A percentile compares a stretch with the other conserved stretches of the same genome.
Evolutionary conservation across 2,888 invertebrate genomes (phyloP).

Genomic region (Eupithecia exiguata): DNA sequence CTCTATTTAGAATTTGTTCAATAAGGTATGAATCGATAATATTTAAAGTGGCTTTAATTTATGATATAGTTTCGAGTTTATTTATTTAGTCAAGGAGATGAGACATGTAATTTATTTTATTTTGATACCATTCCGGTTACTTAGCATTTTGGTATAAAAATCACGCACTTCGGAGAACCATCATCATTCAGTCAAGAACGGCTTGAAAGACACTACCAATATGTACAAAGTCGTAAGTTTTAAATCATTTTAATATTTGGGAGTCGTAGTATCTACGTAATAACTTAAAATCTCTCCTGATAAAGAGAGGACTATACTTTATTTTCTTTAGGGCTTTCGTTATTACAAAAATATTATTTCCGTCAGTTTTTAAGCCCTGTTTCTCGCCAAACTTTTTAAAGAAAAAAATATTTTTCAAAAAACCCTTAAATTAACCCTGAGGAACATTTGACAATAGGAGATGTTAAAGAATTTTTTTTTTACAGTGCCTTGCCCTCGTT

Average conservation of each 20-base stretch:
- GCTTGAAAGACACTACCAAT: slow-evolving; percentile 36
- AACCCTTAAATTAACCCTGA: background rate
- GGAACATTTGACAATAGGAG: background rate
- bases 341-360: background rate
- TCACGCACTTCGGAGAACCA: slow-evolving; percentile 12
- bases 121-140: slow-evolving; percentile 29
- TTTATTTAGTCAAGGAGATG: slow-evolving; percentile 1
- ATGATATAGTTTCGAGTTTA: background rate
- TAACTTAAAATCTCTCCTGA: no score
- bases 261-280: background rate
- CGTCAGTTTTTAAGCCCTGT: background rate
- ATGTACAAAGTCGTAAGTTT: slow-evolving; percentile 39
- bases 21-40: background rate
- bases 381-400: background rate
- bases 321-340: background rate
- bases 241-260: background rate
- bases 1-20: background rate
- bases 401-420: background rate
- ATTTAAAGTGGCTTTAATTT: slow-evolving; percentile 2
- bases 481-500: slow-evolving; percentile 42
- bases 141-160: slow-evolving; percentile 34
- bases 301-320: no score
- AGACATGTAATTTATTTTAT: background rate
- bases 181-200: slow-evolving; percentile 37
- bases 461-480: slow-evolving; percentile 19